These are phyloP conservation scores for Eupeodes corollae DNA, from an alignment of 1,140 invertebrate genomes.

Conservation along the genomic window DNA sequence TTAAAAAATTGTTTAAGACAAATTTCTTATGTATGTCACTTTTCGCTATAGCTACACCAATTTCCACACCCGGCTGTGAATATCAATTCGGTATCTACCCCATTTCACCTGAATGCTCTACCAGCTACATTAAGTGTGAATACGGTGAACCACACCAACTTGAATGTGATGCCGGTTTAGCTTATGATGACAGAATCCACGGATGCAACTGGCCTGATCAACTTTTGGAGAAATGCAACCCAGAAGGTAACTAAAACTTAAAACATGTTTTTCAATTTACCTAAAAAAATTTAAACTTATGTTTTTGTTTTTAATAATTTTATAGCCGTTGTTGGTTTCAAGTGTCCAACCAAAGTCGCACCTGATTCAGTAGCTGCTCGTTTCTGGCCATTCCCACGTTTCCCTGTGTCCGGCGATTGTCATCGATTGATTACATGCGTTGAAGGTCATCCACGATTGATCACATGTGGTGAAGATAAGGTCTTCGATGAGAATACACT, in stretches of 20 bases:
- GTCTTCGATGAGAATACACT: slow-evolving; percentile 71
- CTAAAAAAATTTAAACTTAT: not conserved
- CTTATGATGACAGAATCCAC: slow-evolving; percentile 77
- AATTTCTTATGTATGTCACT: not conserved
- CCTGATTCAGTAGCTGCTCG: slow-evolving; percentile 64
- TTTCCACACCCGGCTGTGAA: slow-evolving; percentile 69
- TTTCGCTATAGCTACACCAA: slow-evolving; percentile 51
- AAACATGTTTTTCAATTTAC: not conserved
- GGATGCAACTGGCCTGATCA: slow-evolving; percentile 90
- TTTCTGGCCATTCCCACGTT: slow-evolving; percentile 85
- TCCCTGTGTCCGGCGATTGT: slow-evolving; percentile 71
- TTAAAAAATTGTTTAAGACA: too few relatives aligned
- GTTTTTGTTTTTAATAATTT: slow-evolving; percentile 6
- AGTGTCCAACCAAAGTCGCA: slow-evolving; percentile 70
- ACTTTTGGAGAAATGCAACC: slow-evolving; percentile 71
- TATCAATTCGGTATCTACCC: slow-evolving; percentile 83
- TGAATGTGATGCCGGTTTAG: slow-evolving; percentile 74
- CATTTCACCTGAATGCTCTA: slow-evolving; percentile 65
- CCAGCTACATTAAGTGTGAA: slow-evolving; percentile 74
- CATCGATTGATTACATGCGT: slow-evolving; percentile 78
- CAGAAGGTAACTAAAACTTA: slow-evolving; percentile 51
- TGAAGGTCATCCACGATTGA: slow-evolving; percentile 70
- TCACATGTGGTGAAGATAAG: slow-evolving; percentile 74
- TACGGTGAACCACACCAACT: slow-evolving; percentile 66
- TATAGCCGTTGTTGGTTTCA: slow-evolving; percentile 67